A percentile compares a stretch with the other conserved stretches of the same genome.
These are phyloP conservation scores for Drosophila leontia DNA, from an alignment of 1,140 invertebrate genomes.

Conservation along the genomic window DNA sequence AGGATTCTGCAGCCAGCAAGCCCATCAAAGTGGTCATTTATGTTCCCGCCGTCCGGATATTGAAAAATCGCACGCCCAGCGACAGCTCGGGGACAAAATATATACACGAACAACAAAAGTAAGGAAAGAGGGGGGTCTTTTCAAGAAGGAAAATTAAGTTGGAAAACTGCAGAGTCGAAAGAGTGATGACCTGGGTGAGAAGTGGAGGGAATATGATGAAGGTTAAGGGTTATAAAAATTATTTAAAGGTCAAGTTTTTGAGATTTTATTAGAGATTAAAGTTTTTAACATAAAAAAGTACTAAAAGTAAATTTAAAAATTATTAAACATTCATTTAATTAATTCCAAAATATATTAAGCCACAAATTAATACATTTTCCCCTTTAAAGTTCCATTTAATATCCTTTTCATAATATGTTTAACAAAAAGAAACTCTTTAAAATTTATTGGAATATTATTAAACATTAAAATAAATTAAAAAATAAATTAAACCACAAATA, in stretches of 20 bases:
- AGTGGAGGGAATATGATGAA: background rate
- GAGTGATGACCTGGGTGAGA: background rate
- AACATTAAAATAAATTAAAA: background rate
- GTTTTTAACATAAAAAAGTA: too few relatives aligned
- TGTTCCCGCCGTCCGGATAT: conserved; percentile 60
- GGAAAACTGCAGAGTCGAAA: background rate
- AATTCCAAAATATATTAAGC: too few relatives aligned
- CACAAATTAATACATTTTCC: too few relatives aligned
- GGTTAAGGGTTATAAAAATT: background rate
- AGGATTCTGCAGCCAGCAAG: conserved; percentile 16
- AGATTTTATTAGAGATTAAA: background rate
- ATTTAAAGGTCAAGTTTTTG: background rate
- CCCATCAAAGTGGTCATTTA: conserved; percentile 62
- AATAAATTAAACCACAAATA: background rate
- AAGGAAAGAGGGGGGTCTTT: background rate
- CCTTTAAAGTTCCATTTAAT: too few relatives aligned
- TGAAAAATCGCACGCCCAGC: conserved; percentile 70
- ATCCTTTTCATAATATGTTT: too few relatives aligned
- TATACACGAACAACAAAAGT: conserved; percentile 26
- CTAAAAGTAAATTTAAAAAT: background rate
- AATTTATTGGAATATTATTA: too few relatives aligned
- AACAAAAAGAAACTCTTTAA: too few relatives aligned
- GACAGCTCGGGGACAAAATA: conserved; percentile 27
- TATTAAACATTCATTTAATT: background rate
- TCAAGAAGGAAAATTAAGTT: conserved; percentile 50